These are phyloP conservation scores for Heteronetta atricapilla DNA, from an alignment of 2,113 vertebrate species.

Conservation along the genomic window DNA sequence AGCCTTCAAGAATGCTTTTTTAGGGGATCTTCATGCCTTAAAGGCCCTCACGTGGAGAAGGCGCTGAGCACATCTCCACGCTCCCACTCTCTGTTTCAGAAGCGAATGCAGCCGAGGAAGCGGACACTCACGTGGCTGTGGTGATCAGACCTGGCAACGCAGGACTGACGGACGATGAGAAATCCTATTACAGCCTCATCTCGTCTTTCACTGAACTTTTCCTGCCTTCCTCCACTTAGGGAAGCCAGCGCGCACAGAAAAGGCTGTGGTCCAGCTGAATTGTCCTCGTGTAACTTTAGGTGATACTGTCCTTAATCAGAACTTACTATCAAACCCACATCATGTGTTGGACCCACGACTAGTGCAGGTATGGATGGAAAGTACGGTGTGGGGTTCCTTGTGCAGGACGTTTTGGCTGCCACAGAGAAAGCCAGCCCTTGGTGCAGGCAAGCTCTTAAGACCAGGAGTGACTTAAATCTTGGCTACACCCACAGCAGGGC, in stretches of 20 bases:
- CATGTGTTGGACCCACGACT: not conserved
- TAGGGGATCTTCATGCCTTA: not conserved
- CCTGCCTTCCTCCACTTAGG: constrained; percentile 79
- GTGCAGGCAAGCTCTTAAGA: not conserved
- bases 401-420: not conserved
- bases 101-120: constrained; percentile 90
- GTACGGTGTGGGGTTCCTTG: not conserved
- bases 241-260: not conserved
- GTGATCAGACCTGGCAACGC: constrained; percentile 92
- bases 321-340: constrained; percentile 6
- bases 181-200: constrained; percentile 84
- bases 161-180: constrained; percentile 92
- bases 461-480: not conserved
- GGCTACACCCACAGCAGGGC: not conserved
- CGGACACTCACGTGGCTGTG: constrained; percentile 85
- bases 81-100: constrained; percentile 76
- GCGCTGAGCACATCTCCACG: constrained; percentile 14
- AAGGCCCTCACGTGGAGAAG: not conserved
- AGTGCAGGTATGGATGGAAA: not conserved
- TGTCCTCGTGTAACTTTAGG: constrained; percentile 22
- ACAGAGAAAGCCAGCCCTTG: not conserved
- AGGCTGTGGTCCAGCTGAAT: not conserved
- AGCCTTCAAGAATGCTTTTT: not conserved
- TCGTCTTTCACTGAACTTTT: constrained; percentile 88
- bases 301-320: constrained; percentile 53